A percentile compares a stretch with the other conserved stretches of the same genome.
These are phyloP conservation scores for Paramacrobiotus metropolitanus DNA, from an alignment of 1,140 invertebrate genomes.

Conservation along the genomic window DNA sequence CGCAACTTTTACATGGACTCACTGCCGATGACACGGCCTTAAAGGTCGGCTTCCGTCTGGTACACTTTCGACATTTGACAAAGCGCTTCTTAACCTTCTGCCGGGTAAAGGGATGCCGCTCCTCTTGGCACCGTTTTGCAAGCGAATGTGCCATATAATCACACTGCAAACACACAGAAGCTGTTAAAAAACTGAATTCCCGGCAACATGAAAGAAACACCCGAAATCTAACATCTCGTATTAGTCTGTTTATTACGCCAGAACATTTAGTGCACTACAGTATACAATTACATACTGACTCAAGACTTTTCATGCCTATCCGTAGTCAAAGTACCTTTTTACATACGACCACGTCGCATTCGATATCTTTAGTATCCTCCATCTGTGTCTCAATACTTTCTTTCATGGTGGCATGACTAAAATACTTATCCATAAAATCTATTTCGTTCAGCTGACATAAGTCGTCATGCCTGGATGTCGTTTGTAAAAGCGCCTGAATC, in stretches of 20 bases:
- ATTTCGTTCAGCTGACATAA: background rate
- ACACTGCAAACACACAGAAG: background rate
- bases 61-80: background rate
- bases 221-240: too few relatives aligned
- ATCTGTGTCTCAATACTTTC: background rate
- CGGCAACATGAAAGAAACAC: background rate
- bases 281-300: too few relatives aligned
- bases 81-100: background rate
- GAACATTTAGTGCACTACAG: too few relatives aligned
- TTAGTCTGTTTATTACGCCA: too few relatives aligned
- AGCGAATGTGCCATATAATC: background rate
- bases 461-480: background rate
- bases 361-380: background rate
- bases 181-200: background rate
- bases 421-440: background rate
- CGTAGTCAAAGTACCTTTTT: too few relatives aligned
- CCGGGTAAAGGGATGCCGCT: background rate
- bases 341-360: background rate
- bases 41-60: background rate
- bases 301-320: too few relatives aligned
- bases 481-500: background rate
- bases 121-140: background rate
- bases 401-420: background rate
- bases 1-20: constrained; percentile 1
- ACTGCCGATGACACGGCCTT: background rate